Evolutionary conservation across 2,888 invertebrate genomes (phyloP).

Genomic region (Pharmacophagus antenor): DNA sequence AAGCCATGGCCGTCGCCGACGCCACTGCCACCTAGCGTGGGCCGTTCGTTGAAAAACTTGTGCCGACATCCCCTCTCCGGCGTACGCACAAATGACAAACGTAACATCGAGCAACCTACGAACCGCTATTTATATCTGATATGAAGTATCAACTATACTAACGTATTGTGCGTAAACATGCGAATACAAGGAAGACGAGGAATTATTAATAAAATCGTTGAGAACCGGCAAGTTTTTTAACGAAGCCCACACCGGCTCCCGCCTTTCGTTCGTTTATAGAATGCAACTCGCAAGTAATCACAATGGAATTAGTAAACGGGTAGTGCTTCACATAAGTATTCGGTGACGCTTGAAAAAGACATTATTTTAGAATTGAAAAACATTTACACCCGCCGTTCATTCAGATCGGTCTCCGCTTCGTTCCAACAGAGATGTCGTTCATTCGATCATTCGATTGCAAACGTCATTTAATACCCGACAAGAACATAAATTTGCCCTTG

Average conservation of each 20-base stretch:
- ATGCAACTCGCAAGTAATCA: slow-evolving; percentile 59
- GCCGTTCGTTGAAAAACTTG: slow-evolving; percentile 67
- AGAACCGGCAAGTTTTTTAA: slow-evolving; percentile 64
- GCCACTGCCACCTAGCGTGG: slow-evolving; percentile 33
- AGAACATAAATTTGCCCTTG: slow-evolving; percentile 20
- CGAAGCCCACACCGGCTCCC: slow-evolving; percentile 46
- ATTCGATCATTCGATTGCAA: slow-evolving; percentile 2
- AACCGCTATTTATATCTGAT: slow-evolving; percentile 65
- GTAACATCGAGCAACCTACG: slow-evolving; percentile 46
- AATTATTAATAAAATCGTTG: slow-evolving; percentile 50
- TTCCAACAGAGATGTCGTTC: not conserved
- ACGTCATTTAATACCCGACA: slow-evolving; percentile 22
- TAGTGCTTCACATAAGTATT: slow-evolving; percentile 65
- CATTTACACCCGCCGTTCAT: slow-evolving; percentile 60
- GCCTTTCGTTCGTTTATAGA: slow-evolving; percentile 35
- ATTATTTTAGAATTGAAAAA: slow-evolving; percentile 70
- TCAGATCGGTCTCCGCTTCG: not conserved
- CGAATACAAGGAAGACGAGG: slow-evolving; percentile 71
- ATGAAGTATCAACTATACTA: slow-evolving; percentile 70
- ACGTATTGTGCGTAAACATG: slow-evolving; percentile 73
- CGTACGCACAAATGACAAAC: slow-evolving; percentile 47
- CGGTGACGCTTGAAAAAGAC: slow-evolving; percentile 67
- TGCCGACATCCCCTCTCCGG: slow-evolving; percentile 35
- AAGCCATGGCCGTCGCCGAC: slow-evolving; percentile 33
- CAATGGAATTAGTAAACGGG: slow-evolving; percentile 61